Evolutionary conservation across 2,113 vertebrate genomes (phyloP), one percentile per base, ranked within the genome.

Genomic region (Seriola rivoliana): DNA sequence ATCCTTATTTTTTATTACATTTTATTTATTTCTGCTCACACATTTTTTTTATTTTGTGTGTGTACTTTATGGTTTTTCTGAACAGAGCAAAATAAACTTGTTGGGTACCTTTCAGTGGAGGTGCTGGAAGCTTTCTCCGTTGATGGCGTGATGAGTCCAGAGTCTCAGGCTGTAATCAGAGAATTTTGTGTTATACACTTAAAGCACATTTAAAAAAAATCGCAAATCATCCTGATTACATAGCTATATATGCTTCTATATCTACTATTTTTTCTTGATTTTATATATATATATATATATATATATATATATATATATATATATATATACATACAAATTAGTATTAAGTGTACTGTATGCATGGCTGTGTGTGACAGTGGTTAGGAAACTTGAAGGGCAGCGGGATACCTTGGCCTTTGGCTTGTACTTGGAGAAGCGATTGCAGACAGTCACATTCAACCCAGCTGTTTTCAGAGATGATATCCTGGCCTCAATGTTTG

Each of bases 401-500:
- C 17, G 32, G 40, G 1, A 25, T 85, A 95, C 95, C 94, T 94
- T 94, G 3, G 88, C 79, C 12, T 90, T 94, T 85, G 93, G 93
- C 86, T 93, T 95, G 75, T 66, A 86, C 88, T 94, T 97, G 72
- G 94, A 95, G 92, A 98, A 96, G 58, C 85, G 96, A 82, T 95
- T 95, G 82, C 97, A 98, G 5, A 95, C 96, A 25, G 96, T 93
- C 82, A 99, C 97, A 83, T 99, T 98, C 89, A 99, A 91, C 63
- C 98, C 98, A 69, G 98, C 98, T 16, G 97, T 94, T 93, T 97
- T 97, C 92, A 99, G 96, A 74, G 98, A 97, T 81, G 98, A 97
- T 94, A 99, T 99, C 90, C 98, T 96, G 89, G 97, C 96, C 94
- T 99, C 98, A 48, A 99, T 99, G 89, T 99, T 97, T 70, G 97